Conservation (phyloP, 2,797 vertebrate genomes). For the Gymnothorax javanicus region DNA sequence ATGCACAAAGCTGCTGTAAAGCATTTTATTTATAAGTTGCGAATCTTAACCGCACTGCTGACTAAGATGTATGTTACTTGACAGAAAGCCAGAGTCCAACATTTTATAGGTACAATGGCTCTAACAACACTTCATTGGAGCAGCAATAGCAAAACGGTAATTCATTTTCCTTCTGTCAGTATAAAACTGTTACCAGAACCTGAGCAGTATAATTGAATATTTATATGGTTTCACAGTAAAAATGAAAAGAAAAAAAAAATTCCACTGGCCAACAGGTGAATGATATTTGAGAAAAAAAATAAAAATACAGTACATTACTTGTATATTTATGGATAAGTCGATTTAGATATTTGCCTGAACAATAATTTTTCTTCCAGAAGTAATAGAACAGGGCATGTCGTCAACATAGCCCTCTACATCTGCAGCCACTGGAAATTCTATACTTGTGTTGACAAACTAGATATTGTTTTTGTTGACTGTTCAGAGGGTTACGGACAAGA, state of each 20-base stretch:
- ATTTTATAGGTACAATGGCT: slow-evolving; percentile 13
- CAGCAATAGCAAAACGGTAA: not conserved
- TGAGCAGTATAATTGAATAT: not conserved
- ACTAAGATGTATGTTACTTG: slow-evolving; percentile 8
- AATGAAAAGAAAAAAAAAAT: not conserved
- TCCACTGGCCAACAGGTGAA: not conserved
- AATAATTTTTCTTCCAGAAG: not conserved
- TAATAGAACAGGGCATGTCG: not conserved
- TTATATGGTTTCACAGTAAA: not conserved
- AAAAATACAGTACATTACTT: not conserved
- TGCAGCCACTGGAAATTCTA: not conserved
- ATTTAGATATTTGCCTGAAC: not conserved
- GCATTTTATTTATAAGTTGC: not conserved
- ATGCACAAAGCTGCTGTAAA: not conserved
- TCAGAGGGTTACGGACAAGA: slow-evolving; percentile 14
- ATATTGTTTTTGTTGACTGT: not conserved
- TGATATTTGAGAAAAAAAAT: not conserved
- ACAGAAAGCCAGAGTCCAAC: not conserved
- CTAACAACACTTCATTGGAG: not conserved
- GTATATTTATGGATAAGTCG: not conserved
- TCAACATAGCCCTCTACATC: not conserved
- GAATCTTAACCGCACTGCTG: not conserved
- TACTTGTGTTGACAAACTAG: not conserved
- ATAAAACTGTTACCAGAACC: not conserved
- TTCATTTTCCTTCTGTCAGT: slow-evolving; percentile 7